Evolutionary conservation across 2,797 vertebrate genomes (phyloP).

Genomic region (Cygnus olor): DNA sequence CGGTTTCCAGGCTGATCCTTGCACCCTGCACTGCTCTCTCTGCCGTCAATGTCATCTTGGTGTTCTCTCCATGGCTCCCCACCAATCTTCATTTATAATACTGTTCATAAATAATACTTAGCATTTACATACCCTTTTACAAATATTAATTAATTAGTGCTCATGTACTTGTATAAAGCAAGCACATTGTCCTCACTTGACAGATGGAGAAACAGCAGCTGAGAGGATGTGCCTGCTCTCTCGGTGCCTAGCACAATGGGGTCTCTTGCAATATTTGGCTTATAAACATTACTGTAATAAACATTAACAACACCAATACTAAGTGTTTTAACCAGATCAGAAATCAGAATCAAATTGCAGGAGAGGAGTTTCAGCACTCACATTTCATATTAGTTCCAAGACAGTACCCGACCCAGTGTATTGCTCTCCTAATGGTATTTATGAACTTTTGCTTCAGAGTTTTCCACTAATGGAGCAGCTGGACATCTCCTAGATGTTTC

Average conservation of each 20-base stretch:
- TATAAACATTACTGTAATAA: neutral
- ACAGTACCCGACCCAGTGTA: neutral
- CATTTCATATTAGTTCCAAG: neutral
- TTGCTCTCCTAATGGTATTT: neutral
- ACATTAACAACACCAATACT: neutral
- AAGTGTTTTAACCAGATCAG: neutral
- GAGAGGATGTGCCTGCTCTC: neutral
- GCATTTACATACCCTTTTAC: slow-evolving; percentile 46
- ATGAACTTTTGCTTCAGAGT: neutral
- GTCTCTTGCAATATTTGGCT: neutral
- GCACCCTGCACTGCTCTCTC: neutral
- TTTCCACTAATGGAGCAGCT: neutral
- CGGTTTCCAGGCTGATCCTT: neutral
- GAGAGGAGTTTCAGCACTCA: neutral
- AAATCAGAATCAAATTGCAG: neutral
- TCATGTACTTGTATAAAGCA: slow-evolving; percentile 28
- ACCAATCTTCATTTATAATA: slow-evolving; percentile 16
- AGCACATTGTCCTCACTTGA: slow-evolving; percentile 28
- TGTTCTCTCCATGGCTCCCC: neutral
- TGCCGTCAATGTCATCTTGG: neutral
- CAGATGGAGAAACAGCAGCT: slow-evolving; percentile 50
- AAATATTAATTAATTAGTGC: slow-evolving; percentile 58
- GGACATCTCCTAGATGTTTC: neutral
- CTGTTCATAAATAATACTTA: slow-evolving; percentile 55
- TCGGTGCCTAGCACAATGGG: neutral